A percentile compares a stretch with the other conserved stretches of the same genome.
These are phyloP conservation scores for Corydoras sp. DNA, from an alignment of 2,113 vertebrate genomes.

Conservation along the genomic window DNA sequence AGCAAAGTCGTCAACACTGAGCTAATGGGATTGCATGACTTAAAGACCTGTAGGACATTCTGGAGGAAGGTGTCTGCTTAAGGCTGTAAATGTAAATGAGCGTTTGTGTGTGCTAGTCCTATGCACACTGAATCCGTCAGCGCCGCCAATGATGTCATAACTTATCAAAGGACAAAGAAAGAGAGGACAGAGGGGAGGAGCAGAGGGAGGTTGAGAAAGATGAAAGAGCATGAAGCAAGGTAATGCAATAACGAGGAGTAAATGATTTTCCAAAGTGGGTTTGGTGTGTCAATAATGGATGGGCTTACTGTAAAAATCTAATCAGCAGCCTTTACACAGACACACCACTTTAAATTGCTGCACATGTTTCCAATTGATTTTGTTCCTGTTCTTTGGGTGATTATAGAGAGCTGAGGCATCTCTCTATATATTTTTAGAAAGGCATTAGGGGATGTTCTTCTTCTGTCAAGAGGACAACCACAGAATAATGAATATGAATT, in stretches of 20 bases:
- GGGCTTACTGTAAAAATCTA: slow-evolving; percentile 22
- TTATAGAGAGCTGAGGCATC: too few relatives aligned
- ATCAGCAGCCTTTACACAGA: slow-evolving; percentile 10
- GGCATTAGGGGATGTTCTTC: too few relatives aligned
- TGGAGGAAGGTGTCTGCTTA: too few relatives aligned
- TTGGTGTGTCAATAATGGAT: slow-evolving; percentile 27
- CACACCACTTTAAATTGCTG: neutral
- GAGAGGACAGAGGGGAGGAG: slow-evolving; percentile 5
- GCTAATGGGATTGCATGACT: too few relatives aligned
- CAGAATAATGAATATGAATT: neutral
- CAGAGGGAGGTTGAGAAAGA: slow-evolving; percentile 7
- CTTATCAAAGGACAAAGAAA: neutral
- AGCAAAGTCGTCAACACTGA: too few relatives aligned
- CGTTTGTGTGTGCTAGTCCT: neutral
- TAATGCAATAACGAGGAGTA: slow-evolving; percentile 33
- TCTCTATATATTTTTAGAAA: too few relatives aligned
- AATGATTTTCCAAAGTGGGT: slow-evolving; percentile 29
- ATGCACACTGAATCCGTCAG: slow-evolving; percentile 6
- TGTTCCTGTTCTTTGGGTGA: neutral
- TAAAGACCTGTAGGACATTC: too few relatives aligned
- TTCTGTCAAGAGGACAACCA: too few relatives aligned
- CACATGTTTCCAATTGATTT: neutral
- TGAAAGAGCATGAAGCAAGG: slow-evolving; percentile 13
- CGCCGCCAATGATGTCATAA: neutral
- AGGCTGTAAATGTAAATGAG: too few relatives aligned